Evolutionary conservation across 1,140 invertebrate genomes (phyloP), one percentile per base, ranked within the genome.

Genomic region (Bombus terrestris): DNA sequence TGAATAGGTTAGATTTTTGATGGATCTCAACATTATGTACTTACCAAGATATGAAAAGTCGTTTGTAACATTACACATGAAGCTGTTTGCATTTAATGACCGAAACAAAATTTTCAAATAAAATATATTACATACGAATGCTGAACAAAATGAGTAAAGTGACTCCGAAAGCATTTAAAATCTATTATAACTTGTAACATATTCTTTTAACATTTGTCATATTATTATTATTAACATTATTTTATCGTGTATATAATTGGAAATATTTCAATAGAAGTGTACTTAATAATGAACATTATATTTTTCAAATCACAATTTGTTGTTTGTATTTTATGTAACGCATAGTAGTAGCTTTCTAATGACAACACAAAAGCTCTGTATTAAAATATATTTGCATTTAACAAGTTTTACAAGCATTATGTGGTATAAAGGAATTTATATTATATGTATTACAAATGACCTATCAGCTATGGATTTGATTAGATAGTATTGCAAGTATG

Each of bases 1-100:
- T 64, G 84, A 88, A 88, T 88, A 88, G 86, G 86, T 88, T 88
- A 88, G 83, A 76, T 73, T 86, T 73, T 69, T 39, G 74, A 86
- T 77, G 66, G 47, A 85, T 41, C 71, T 80, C 25, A 62, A 41
- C 22, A 81, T 74, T 66, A 76, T 81, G 64, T 71, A n/a, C 28
- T 62, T 62, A 80, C 53, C 53, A 73, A 72, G 47, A 87, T 79
- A 69, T 28, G 13, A 57, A 72, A 37, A 41, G 71, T 35, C 41
- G 4, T 76, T 79, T n/a, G 15, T 77, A 47, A 84, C 74, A 83
- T 66, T 84, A 62, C 41, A 39, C 41, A 69, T 32, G 39, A 69
- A 37, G 53, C 37, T 39, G 37, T 84, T 77, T 59, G 37, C 37
- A 53, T 72, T 62, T n/a, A 53, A 62, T 37, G 18, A 57, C 66